Conservation (phyloP, 1,140 invertebrate genomes). For the Ptiloglossa arizonensis region DNA sequence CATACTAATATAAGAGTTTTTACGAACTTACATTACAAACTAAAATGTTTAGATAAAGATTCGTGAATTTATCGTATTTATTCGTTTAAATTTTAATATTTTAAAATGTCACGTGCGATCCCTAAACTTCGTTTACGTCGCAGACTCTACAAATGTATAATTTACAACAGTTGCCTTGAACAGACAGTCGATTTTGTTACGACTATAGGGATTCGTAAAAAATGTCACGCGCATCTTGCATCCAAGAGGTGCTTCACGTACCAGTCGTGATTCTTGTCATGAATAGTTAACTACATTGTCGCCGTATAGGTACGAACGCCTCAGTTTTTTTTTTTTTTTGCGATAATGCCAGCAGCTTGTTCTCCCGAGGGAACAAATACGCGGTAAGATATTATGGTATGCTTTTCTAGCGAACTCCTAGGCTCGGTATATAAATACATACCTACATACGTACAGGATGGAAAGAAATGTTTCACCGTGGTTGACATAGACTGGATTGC, state of each 20-base stretch:
- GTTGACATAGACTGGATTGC: too few relatives aligned
- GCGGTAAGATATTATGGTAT: slow-evolving; percentile 2
- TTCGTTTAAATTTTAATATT: too few relatives aligned
- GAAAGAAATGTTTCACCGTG: too few relatives aligned
- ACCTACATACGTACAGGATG: too few relatives aligned
- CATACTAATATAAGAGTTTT: too few relatives aligned
- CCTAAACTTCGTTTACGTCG: too few relatives aligned
- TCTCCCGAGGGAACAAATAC: slow-evolving; percentile 20
- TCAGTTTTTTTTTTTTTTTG: slow-evolving; percentile 25
- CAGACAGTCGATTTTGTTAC: neutral
- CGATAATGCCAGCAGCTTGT: slow-evolving; percentile 25
- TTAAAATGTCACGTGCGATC: too few relatives aligned
- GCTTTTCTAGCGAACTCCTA: neutral
- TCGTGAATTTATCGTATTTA: too few relatives aligned
- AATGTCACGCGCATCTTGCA: slow-evolving; percentile 19
- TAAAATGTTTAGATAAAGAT: too few relatives aligned
- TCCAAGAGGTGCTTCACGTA: slow-evolving; percentile 19
- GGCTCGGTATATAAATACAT: neutral
- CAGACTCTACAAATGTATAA: too few relatives aligned
- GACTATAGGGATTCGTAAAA: slow-evolving; percentile 10
- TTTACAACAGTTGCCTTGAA: too few relatives aligned
- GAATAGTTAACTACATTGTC: slow-evolving; percentile 43
- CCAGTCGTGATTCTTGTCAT: slow-evolving; percentile 31
- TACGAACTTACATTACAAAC: too few relatives aligned
- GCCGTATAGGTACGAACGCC: slow-evolving; percentile 19